These are phyloP conservation scores for Tetraneura akinire DNA, from an alignment of 1,140 invertebrate species.

Conservation along the genomic window DNA sequence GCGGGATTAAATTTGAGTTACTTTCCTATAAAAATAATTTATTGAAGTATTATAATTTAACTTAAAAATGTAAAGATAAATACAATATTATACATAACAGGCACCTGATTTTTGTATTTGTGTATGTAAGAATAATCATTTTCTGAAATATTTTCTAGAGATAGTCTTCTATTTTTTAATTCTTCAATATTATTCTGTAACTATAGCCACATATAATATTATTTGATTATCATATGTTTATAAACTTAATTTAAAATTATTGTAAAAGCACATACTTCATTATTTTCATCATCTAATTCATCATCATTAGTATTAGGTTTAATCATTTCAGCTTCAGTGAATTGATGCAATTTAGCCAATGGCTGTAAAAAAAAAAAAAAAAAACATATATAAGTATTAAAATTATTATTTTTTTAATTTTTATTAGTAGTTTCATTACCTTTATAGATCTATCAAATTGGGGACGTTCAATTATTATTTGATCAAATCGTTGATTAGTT, in stretches of 20 bases:
- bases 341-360: slow-evolving; percentile 5
- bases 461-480: neutral
- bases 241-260: neutral
- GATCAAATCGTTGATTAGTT: neutral
- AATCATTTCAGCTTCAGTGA: neutral
- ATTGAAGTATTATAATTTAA: neutral
- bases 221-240: neutral
- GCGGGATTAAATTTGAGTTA: slow-evolving; percentile 31
- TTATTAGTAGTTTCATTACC: neutral
- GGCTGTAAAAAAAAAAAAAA: slow-evolving; percentile 34
- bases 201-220: slow-evolving; percentile 28
- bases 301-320: slow-evolving; percentile 25
- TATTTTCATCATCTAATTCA: slow-evolving; percentile 25
- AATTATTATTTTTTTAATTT: neutral
- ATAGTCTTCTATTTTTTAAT: slow-evolving; percentile 43
- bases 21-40: slow-evolving; percentile 45
- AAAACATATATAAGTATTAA: neutral
- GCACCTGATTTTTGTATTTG: slow-evolving; percentile 9
- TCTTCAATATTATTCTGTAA: slow-evolving; percentile 40
- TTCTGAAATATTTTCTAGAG: slow-evolving; percentile 53
- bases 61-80: neutral
- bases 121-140: neutral
- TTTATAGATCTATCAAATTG: slow-evolving; percentile 42
- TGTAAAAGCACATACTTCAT: slow-evolving; percentile 18
- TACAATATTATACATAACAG: slow-evolving; percentile 2